These are phyloP conservation scores for Eupithecia vulgata DNA, from an alignment of 2,888 invertebrate genomes.

Conservation along the genomic window DNA sequence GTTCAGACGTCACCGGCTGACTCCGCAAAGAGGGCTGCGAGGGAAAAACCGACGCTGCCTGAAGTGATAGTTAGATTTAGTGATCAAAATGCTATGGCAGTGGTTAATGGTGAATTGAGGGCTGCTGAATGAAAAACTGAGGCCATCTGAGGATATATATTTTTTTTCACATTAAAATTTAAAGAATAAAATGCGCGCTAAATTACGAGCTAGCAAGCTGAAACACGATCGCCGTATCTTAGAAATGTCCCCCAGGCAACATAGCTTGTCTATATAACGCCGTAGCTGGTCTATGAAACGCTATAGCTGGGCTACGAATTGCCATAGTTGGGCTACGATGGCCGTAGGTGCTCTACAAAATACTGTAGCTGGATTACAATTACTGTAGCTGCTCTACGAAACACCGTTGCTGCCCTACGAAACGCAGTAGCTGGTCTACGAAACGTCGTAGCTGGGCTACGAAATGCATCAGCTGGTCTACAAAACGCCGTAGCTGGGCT, in stretches of 20 bases:
- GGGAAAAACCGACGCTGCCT: not conserved
- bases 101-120: not conserved
- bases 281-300: not conserved
- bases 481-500: not conserved
- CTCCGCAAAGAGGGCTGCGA: slow-evolving; percentile 11
- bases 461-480: not conserved
- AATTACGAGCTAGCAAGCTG: not conserved
- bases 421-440: not conserved
- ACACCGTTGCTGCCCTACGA: not conserved
- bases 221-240: not conserved
- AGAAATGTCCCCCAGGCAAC: too few species aligned
- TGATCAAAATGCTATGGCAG: not conserved
- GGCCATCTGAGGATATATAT: not conserved
- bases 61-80: not conserved
- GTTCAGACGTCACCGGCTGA: slow-evolving; percentile 26
- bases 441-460: not conserved
- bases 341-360: not conserved
- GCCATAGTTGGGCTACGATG: not conserved
- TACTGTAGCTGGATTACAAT: not conserved
- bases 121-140: not conserved
- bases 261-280: not conserved
- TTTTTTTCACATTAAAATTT: not conserved
- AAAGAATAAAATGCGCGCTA: not conserved
- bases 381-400: not conserved
- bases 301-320: not conserved